phyloP scores from a whole-genome alignment of 2,113 vertebrate species.

The Ochotona princeps region DNA sequence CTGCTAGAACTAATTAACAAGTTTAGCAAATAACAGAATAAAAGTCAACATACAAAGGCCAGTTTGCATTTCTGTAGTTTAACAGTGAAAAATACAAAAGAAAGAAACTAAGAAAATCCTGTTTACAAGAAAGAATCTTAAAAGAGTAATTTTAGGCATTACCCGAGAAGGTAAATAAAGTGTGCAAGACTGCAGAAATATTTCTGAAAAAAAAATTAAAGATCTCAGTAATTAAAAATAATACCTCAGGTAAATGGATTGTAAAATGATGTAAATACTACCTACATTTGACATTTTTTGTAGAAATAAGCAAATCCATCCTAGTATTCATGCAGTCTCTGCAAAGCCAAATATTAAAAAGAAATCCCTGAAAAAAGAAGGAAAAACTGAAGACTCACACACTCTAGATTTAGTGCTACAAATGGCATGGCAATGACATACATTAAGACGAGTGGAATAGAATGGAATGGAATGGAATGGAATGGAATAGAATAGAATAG shows the following conservation, averaged over 20 bases:
- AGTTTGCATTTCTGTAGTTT: neutral
- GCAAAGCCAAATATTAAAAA: neutral
- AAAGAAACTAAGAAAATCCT: neutral
- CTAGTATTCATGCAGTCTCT: neutral
- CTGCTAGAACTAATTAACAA: neutral
- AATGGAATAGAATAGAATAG: too few relatives aligned
- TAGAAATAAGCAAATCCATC: neutral
- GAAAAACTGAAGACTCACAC: neutral
- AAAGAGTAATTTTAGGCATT: neutral
- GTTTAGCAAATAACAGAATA: neutral
- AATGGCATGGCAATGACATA: neutral
- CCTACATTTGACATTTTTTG: conserved; percentile 4
- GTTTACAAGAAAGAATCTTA: neutral
- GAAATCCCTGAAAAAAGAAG: neutral
- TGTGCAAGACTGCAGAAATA: neutral
- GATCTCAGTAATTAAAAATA: too few relatives aligned
- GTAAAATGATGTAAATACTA: too few relatives aligned
- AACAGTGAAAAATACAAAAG: neutral
- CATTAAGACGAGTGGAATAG: neutral
- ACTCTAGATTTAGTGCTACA: neutral
- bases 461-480: too few relatives aligned
- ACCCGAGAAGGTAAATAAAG: neutral
- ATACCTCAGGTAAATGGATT: too few relatives aligned
- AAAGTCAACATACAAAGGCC: neutral
- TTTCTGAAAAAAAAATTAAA: neutral